Percentiles rank a stretch among this genome's conserved stretches.
Evolutionary conservation across 2,113 vertebrate genomes (phyloP).

Genomic region (Petrocephalus microphthalmus): DNA sequence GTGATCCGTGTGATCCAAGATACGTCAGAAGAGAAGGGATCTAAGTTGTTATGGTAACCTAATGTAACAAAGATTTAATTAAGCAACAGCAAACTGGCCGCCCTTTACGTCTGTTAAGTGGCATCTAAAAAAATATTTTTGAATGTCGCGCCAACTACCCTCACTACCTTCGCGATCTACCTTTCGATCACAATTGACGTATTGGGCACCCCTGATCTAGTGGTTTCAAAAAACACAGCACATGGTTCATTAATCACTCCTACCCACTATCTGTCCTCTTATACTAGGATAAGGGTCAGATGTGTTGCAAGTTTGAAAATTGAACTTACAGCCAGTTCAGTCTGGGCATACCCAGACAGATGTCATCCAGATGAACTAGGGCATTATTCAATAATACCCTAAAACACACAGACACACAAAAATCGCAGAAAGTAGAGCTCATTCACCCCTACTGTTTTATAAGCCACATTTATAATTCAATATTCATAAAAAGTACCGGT

Average conservation of each 20-base stretch:
- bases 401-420: conserved; percentile 1
- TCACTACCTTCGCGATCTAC: too few species aligned
- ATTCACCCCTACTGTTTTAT: background rate
- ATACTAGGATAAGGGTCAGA: background rate
- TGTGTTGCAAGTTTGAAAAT: background rate
- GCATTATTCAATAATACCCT: conserved; percentile 86
- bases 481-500: background rate
- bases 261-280: background rate
- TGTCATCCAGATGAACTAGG: conserved; percentile 62
- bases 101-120: too few species aligned
- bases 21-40: too few species aligned
- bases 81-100: too few species aligned
- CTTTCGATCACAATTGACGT: too few species aligned
- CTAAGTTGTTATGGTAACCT: too few species aligned
- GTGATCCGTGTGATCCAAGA: too few species aligned
- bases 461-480: background rate
- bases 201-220: too few species aligned
- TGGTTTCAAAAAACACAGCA: background rate
- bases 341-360: conserved; percentile 81
- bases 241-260: background rate
- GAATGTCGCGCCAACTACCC: too few species aligned
- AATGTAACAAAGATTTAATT: too few species aligned
- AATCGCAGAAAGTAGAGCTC: background rate
- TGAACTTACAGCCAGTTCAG: conserved; percentile 88
- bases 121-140: too few species aligned